phyloP scores from a whole-genome alignment of 2,113 vertebrate genomes.

The Noctilio leporinus region DNA sequence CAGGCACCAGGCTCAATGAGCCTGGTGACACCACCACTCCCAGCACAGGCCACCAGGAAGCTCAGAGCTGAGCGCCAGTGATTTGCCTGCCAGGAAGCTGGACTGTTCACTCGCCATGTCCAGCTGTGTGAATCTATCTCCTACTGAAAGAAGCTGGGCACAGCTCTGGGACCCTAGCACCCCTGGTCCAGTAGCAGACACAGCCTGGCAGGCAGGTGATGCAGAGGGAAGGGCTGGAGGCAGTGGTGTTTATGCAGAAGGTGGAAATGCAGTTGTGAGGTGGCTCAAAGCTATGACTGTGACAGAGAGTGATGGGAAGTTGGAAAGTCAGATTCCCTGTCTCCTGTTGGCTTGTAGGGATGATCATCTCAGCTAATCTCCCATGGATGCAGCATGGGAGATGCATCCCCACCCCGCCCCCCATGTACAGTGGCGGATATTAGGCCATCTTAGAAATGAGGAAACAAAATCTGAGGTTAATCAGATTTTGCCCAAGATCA shows the following conservation, averaged over 20 bases:
- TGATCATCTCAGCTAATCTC: not conserved
- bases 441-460: not conserved
- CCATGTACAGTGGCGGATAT: fast-evolving
- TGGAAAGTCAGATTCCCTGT: not conserved
- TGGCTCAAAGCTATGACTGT: not conserved
- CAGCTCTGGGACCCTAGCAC: fast-evolving
- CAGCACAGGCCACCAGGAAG: not conserved
- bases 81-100: not conserved
- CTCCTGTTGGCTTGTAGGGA: not conserved
- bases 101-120: not conserved
- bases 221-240: not conserved
- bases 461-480: not conserved
- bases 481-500: not conserved
- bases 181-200: not conserved
- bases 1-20: not conserved
- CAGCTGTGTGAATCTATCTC: not conserved
- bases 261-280: not conserved
- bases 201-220: not conserved
- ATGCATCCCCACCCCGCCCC: too few relatives aligned
- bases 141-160: not conserved
- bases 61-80: not conserved
- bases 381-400: fast-evolving
- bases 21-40: not conserved
- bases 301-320: not conserved
- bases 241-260: not conserved